phyloP scores from a whole-genome alignment of 2,113 vertebrate species.

The Proteles cristata region DNA sequence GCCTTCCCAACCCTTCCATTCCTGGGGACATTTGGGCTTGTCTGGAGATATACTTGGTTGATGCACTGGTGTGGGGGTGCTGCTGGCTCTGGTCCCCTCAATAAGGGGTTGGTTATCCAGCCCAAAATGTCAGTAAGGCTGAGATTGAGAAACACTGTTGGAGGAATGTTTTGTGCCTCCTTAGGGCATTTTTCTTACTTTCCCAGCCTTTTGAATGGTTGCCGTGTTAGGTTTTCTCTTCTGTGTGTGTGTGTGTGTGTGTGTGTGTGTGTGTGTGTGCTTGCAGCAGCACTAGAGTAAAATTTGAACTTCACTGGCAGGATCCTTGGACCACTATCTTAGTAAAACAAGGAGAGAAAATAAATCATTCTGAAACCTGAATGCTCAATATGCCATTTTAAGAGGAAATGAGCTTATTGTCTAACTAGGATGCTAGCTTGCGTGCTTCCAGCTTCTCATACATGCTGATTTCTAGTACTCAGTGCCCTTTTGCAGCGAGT shows the following conservation, averaged over 20 bases:
- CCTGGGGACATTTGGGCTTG: neutral
- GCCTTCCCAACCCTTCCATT: neutral
- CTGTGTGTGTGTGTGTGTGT: neutral
- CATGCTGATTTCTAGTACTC: neutral
- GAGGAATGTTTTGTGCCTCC: neutral
- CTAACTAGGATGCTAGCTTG: neutral
- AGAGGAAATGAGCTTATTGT: neutral
- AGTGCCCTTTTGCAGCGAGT: neutral
- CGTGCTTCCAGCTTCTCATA: neutral
- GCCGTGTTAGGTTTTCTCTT: neutral
- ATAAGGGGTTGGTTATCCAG: neutral
- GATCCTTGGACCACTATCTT: neutral
- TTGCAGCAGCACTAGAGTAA: neutral
- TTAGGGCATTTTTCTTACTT: neutral
- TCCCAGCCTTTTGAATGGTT: neutral
- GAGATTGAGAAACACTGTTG: neutral
- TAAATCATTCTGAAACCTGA: conserved; percentile 17
- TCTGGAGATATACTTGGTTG: conserved; percentile 24
- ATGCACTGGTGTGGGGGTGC: neutral
- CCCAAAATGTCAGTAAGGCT: neutral
- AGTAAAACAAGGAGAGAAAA: conserved; percentile 7
- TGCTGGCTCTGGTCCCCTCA: neutral
- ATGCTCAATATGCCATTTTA: neutral
- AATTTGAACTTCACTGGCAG: neutral
- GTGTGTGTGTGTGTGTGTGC: neutral